Evolutionary conservation across 2,888 invertebrate species (phyloP), one percentile per base, ranked within the genome.

Genomic region (Troides aeacus): DNA sequence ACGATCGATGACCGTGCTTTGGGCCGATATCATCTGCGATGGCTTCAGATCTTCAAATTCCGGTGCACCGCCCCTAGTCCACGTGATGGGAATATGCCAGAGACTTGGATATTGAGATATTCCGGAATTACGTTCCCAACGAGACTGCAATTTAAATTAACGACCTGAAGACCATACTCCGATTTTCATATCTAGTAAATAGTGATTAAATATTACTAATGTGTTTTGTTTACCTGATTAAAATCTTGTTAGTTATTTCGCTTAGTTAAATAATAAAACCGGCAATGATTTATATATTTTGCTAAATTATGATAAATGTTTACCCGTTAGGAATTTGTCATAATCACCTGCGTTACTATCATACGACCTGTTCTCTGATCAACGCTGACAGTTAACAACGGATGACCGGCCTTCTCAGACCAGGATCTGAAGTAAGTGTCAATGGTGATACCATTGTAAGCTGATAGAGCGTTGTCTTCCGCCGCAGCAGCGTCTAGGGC

Each of bases 361-460:
- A 92, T 88, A 1, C 59, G 73, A 50, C 89, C 88, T 39, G 86
- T 87, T 0, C 59, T 69, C 30, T 93, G 91, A 74, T 94, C 75
- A 18, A 93, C 81, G 0, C 68, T 76, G 0, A 95, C 94, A 0
- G 82, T 92, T 18, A 95, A 72, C 0, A 95, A 77, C 0, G 95
- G 95, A 78, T 93, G 95, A 2, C 95, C 95, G 68, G 92, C 85
- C 74, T 94, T 92, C 61, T 92, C 89, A 0, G 94, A 93, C 95
- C 95, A 96, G 0, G 93, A 86, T 68, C 84, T 89, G 83, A 95
- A 94, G 76, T 95, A 93, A 0, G 81, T 75, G 24, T 82, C 79
- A 42, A 92, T 79, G 1, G 87, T 82, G 64, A 93, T 74, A 67
- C 86, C 83, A 2, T 76, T 73, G 72, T 90, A 89, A 4, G 72